phyloP scores from a whole-genome alignment of 2,888 invertebrate genomes.

The Leptopilina drosophilae region DNA sequence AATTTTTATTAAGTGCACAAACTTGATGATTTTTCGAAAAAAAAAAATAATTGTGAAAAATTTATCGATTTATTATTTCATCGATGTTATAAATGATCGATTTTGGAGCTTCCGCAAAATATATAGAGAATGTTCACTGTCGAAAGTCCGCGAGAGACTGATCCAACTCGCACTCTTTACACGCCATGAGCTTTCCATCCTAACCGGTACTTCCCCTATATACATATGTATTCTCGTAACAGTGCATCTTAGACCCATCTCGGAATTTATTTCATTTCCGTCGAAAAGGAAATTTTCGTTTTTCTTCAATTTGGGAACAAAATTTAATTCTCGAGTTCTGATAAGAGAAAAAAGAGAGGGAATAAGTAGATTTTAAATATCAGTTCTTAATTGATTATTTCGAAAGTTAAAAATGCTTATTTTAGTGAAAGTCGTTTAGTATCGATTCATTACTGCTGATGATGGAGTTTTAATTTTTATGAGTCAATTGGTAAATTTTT shows the following conservation, averaged over 20 bases:
- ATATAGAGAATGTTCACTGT: conserved; percentile 60
- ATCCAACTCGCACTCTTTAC: conserved; percentile 48
- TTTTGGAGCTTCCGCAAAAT: neutral
- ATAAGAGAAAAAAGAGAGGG: neutral
- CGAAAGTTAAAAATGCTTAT: neutral
- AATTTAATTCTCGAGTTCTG: no score
- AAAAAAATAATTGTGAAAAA: neutral
- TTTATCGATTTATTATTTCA: conserved; percentile 32
- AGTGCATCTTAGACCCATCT: conserved; percentile 20
- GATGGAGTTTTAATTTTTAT: conserved; percentile 24
- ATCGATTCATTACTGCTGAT: conserved; percentile 21
- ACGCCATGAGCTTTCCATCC: conserved; percentile 38
- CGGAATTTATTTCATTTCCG: neutral
- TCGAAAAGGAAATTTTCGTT: no score
- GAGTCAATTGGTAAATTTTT: conserved; percentile 2
- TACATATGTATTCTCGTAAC: neutral
- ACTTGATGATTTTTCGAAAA: neutral
- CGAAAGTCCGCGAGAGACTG: conserved; percentile 70
- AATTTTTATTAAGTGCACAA: neutral
- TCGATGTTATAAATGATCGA: neutral
- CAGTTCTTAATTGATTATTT: neutral
- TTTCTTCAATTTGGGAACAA: neutral
- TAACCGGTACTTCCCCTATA: conserved; percentile 33
- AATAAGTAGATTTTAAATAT: neutral
- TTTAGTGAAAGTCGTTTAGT: conserved; percentile 22